Evolutionary conservation across 2,888 invertebrate genomes (phyloP), one percentile per base, ranked within the genome.

Genomic region (Biston stratarius): DNA sequence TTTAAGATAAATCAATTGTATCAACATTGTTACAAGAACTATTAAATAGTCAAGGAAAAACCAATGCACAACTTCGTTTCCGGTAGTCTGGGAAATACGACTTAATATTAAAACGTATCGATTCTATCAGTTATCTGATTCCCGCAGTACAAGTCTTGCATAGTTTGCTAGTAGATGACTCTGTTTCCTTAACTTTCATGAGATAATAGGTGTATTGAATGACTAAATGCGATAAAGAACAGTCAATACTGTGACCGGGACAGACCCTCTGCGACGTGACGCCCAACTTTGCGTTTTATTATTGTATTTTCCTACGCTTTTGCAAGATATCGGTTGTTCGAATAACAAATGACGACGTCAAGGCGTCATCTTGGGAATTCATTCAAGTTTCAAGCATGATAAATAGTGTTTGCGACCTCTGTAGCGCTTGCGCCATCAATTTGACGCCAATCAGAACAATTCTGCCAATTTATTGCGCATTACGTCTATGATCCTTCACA

Each of bases 371-470:
- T 34, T 42, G 33, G 33, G 44, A 40, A 48, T 61, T 61, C 59
- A 69, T 70, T 69, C 56, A 70, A 59, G 57, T 58, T 66, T 59
- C 24, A 45, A 48, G 40, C 53, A 9, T 33, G 66, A 52, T 51
- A 61, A 65, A 65, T 59, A 65, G 60, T 59, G 69, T 71, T 69
- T 71, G 44, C 61, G 57, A 66, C 63, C 36, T 66, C 53, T 53
- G n/a, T n/a, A 38, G 14, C 48, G 33, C 57, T 64, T 73, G 68
- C 69, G 70, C 66, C 65, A 67, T 57, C 61, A 59, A 57, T 68
- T 66, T 62, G 61, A 57, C 64, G 53, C 61, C 71, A 71, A 72
- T 72, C 67, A 72, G 64, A 72, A 65, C 66, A 72, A 67, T 74
- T 67, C 56, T 65, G 64, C 55, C 36, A 64, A 60, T 68, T 68